Conservation (phyloP, 2,888 invertebrate genomes). For the Galeopsomyia nigrocyanea region DNA sequence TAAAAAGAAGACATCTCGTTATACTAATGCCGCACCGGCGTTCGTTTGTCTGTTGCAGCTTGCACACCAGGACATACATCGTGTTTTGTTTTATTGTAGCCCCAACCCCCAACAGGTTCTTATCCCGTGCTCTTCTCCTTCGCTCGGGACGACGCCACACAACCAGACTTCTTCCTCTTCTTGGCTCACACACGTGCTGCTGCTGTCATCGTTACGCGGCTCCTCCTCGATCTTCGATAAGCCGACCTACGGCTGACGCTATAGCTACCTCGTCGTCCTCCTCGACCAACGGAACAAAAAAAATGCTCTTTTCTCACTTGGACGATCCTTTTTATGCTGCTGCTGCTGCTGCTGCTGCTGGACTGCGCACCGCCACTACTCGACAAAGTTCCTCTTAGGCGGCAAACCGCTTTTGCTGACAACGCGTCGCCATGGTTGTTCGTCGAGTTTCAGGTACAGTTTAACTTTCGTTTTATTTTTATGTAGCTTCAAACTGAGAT, state of each 20-base stretch:
- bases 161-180: not conserved
- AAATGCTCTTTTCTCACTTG: conserved; percentile 5
- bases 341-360: not conserved
- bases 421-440: no score
- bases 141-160: not conserved
- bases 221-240: conserved; percentile 31
- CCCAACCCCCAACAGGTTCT: conserved; percentile 53
- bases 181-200: conserved; percentile 17
- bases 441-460: conserved; percentile 9
- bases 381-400: not conserved
- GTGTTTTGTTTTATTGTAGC: conserved; percentile 69
- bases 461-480: conserved; percentile 5
- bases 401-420: not conserved
- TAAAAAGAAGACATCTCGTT: conserved; percentile 4
- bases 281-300: not conserved
- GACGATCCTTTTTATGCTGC: conserved; percentile 1
- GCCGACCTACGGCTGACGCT: not conserved
- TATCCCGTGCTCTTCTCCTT: conserved; percentile 36
- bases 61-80: conserved; percentile 69
- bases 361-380: not conserved
- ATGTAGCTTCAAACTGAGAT: no score
- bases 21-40: conserved; percentile 52
- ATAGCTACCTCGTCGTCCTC: not conserved
- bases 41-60: conserved; percentile 63
- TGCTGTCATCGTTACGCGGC: conserved; percentile 16